These are phyloP conservation scores for Dioctria rufipes DNA, from an alignment of 2,888 invertebrate genomes.

Conservation along the genomic window DNA sequence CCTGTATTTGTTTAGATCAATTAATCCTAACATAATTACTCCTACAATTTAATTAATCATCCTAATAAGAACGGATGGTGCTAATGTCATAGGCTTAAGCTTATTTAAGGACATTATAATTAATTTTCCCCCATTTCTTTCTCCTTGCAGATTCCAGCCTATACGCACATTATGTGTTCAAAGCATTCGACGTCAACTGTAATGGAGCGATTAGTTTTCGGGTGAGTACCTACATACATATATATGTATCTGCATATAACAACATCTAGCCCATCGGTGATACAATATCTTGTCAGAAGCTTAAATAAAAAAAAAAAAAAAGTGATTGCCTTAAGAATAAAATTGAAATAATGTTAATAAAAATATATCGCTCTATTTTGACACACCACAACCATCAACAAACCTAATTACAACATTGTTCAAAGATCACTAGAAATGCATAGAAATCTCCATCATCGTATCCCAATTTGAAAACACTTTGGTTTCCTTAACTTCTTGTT, in stretches of 20 bases:
- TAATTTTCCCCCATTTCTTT: conserved; percentile 54
- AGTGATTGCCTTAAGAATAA: conserved; percentile 10
- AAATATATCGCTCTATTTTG: no score
- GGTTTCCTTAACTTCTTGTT: background rate
- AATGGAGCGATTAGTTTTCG: conserved; percentile 98
- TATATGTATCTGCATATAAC: background rate
- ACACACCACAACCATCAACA: background rate
- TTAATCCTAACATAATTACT: no score
- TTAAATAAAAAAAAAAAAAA: background rate
- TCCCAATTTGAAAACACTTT: background rate
- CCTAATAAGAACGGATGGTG: conserved; percentile 7
- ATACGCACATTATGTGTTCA: conserved; percentile 99
- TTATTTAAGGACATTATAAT: background rate
- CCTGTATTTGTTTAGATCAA: background rate
- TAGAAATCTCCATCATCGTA: conserved; percentile 18
- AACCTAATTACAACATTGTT: conserved; percentile 36
- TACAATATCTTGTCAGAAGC: no score
- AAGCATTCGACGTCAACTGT: conserved; percentile 97
- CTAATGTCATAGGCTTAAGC: conserved; percentile 14
- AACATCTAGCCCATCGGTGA: no score
- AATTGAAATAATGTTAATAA: conserved; percentile 1
- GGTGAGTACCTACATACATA: conserved; percentile 76
- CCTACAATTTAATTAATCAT: conserved; percentile 29
- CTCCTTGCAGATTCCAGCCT: conserved; percentile 88
- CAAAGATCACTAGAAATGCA: background rate